Percentiles rank a stretch among this genome's conserved stretches.
phyloP scores from a whole-genome alignment of 2,113 vertebrate genomes.

The Ranitomeya imitator region DNA sequence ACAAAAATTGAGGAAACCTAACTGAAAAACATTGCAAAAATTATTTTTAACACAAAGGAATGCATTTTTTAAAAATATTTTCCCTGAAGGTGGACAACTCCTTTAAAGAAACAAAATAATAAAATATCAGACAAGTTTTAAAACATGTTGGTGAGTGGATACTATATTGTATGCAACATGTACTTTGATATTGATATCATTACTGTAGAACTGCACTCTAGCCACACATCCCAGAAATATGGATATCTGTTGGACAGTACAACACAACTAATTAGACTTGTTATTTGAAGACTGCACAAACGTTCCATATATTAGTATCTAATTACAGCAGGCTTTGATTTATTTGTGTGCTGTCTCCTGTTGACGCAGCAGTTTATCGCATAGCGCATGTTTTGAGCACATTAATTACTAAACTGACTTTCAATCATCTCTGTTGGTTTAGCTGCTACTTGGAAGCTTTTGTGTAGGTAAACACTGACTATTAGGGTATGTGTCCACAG shows the following conservation, averaged over 20 bases:
- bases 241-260: not conserved
- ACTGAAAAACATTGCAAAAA: no score
- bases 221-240: not conserved
- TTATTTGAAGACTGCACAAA: not conserved
- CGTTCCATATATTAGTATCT: not conserved
- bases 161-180: not conserved
- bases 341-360: slow-evolving; percentile 17
- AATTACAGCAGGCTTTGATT: not conserved
- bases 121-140: no score
- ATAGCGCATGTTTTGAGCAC: not conserved
- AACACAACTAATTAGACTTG: not conserved
- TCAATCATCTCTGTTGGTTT: not conserved
- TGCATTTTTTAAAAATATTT: no score
- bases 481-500: no score
- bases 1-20: no score
- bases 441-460: not conserved
- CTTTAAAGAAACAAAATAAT: no score
- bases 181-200: not conserved
- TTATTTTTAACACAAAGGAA: no score
- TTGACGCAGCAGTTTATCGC: slow-evolving; percentile 7
- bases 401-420: not conserved
- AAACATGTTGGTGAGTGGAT: no score
- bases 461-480: not conserved
- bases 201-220: no score
- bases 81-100: no score